Evolutionary conservation across 2,888 invertebrate genomes (phyloP), one percentile per base, ranked within the genome.

Genomic region (Labia minor): DNA sequence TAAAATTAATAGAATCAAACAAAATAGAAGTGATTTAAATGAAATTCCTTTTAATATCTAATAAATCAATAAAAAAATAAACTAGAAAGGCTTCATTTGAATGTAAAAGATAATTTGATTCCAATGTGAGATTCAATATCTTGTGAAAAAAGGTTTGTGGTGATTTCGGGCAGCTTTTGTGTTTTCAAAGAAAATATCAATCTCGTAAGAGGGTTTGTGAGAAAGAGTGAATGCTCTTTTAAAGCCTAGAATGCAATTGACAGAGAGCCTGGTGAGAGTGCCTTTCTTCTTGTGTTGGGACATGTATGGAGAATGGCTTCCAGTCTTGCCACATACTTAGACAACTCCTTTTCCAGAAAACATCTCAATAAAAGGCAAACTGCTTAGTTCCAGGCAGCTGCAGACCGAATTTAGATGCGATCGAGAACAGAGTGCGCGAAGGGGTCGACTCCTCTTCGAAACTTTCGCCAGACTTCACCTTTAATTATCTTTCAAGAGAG

Each of bases 391-490:
- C 16, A n/a, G 16, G 49, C 49, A 49, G 49, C 49, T 16, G 49
- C 49, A 49, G 16, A 11, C 49, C 49, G 49, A 49, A 49, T 49
- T 49, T 49, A 49, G 49, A 49, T 49, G 49, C 49, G 49, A 49
- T 49, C 49, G n/a, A 49, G 49, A 49, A 49, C 16, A 49, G 49
- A 11, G n/a, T n/a, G 16, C 14, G 16, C 49, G 4, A 49, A 49
- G 49, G 49, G 26, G n/a, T 49, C n/a, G 8, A 8, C 26, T 26
- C 49, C 49, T 49, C n/a, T 49, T 49, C 14, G 49, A 49, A 49
- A 49, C 49, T 49, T 49, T 49, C 16, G 49, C 49, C 49, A 49
- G 49, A 49, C 49, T 49, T 49, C 49, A 49, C 49, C 49, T 49
- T 49, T 49, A 49, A 49, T 49, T 49, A 49, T 49, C 49, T 49